Evolutionary conservation across 30 jellyfish, hydroid and myxozoan genomes (phyloP).

Genomic region (Turritopsis dohrnii): DNA sequence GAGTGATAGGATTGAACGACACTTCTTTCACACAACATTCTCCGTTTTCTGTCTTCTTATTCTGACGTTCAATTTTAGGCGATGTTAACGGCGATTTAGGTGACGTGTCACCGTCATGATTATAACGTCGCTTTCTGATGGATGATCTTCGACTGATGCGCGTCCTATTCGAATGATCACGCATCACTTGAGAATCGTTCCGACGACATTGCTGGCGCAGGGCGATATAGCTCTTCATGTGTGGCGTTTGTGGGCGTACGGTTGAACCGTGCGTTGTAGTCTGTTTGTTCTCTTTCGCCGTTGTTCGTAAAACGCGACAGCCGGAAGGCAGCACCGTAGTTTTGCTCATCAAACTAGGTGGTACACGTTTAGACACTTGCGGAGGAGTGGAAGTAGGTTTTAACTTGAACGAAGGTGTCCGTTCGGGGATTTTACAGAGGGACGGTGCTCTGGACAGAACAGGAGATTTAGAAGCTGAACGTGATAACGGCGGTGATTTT

Average conservation of each 20-base stretch:
- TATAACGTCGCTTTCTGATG: background rate
- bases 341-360: background rate
- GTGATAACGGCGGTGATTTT: background rate
- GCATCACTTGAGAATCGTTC: constrained; percentile 28
- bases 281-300: constrained; percentile 17
- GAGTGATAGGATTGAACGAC: background rate
- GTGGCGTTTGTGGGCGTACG: constrained; percentile 66
- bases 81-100: background rate
- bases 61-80: background rate
- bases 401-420: background rate
- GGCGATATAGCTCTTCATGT: constrained; percentile 91
- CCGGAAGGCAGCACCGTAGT: background rate
- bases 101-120: background rate
- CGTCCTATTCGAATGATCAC: background rate
- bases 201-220: constrained; percentile 81
- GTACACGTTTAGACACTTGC: background rate
- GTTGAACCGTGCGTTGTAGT: constrained; percentile 16
- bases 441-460: background rate
- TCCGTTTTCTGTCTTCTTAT: background rate
- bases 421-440: background rate
- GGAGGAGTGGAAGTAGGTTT: background rate
- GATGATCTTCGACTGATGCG: background rate
- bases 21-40: background rate
- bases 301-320: background rate
- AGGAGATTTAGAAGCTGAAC: background rate